A percentile compares a stretch with the other conserved stretches of the same genome.
Conservation (phyloP, 35 echinoderm and acorn worm genomes). For the Diadema setosum region DNA sequence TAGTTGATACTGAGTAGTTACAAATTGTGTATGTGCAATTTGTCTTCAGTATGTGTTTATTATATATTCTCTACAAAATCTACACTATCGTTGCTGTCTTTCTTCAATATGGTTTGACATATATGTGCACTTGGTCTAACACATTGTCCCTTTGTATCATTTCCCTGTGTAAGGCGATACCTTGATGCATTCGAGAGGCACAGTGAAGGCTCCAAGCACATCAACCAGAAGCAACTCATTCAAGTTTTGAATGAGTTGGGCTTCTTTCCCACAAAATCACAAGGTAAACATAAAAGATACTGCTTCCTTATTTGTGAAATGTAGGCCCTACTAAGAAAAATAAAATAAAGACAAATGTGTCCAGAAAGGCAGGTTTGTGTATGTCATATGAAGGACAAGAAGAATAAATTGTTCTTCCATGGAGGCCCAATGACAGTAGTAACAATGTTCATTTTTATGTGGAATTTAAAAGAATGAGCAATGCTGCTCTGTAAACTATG, state of each 20-base stretch:
- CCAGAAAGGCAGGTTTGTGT: too few species aligned
- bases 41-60: not conserved
- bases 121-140: too few species aligned
- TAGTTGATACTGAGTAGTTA: too few species aligned
- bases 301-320: not conserved
- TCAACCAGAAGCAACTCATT: not conserved
- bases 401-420: too few species aligned
- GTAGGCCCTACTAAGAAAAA: not conserved
- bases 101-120: not conserved
- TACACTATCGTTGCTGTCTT: not conserved
- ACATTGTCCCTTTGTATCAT: too few species aligned
- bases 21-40: not conserved
- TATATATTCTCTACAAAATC: not conserved
- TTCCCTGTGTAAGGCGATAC: slow-evolving; percentile 6
- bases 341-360: too few species aligned
- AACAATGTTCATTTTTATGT: too few species aligned
- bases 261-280: slow-evolving; percentile 36
- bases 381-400: too few species aligned
- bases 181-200: slow-evolving; percentile 11
- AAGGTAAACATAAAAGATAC: not conserved
- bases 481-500: too few species aligned
- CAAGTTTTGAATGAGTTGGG: slow-evolving; percentile 14
- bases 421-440: too few species aligned
- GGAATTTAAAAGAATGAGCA: too few species aligned
- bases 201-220: not conserved